Base-by-base conservation (phyloP, 2,113 vertebrate genomes). In the Barbus barbus region DNA sequence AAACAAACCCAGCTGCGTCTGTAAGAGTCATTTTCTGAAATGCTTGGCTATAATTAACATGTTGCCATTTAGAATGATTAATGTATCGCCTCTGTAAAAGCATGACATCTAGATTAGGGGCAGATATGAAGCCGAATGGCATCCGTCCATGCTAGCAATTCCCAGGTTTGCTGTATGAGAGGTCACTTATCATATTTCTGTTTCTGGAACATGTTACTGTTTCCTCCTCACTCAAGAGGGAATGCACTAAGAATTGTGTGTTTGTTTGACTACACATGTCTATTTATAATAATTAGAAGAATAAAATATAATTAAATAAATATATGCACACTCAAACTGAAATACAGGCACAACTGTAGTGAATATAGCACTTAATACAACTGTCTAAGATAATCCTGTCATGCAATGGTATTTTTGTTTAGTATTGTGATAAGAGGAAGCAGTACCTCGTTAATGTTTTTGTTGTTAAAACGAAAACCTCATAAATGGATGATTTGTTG, bases 1-100 rank as follows among this genome's bases (percentile, higher is more conserved):
- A 87, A 99, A 99, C 92, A 99, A 99, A 94, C 98, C 98, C 89
- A 97, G 96, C 92, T 99, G 98, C 58, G 95, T 98, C 86, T 99
- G 98, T 99, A 95, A 97, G 97, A 94, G 36, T 82, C 41, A 3
- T 86, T 46, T 61, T 81, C 61, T 72, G 61, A 78, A 85, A 77
- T 51, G 31, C n/a, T 72, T 78, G 56, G 38, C 78, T 82, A 60
- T 86, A 89, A 89, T 89, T 85, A 89, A 85, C 83, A 44, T 63
- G 22, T 44, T 83, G 89, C 83, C 87, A 86, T 85, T 87, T 86
- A 88, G 84, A 83, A 84, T 86, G 87, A 90, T 86, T 78, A 82
- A 88, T 84, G 51, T 38, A 69, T 77, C 24, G 56, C 63, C 8
- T 46, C 28, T 60, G 48, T 72, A 65, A 65, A 78, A 72, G 11